These are phyloP conservation scores for Exephanes ischioxanthus DNA, from an alignment of 2,888 invertebrate genomes.

Conservation along the genomic window DNA sequence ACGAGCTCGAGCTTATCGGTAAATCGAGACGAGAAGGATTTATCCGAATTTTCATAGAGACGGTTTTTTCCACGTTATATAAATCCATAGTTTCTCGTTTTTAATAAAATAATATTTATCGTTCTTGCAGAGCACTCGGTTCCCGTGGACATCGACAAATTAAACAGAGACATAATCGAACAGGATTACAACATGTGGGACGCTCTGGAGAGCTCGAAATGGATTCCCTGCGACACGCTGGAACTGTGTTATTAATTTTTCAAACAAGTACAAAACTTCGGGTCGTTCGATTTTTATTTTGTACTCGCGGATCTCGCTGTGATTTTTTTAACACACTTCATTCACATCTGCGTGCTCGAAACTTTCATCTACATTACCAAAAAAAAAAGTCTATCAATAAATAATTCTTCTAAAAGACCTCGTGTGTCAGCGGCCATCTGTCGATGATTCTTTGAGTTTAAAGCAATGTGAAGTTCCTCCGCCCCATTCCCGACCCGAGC, in stretches of 20 bases:
- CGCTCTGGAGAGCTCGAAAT: constrained; percentile 92
- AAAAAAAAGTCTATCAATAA: background rate
- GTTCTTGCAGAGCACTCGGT: constrained; percentile 90
- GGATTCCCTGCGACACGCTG: constrained; percentile 92
- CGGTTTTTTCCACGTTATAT: background rate
- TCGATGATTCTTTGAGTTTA: background rate
- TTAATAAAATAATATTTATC: background rate
- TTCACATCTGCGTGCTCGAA: background rate
- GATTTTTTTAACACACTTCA: background rate
- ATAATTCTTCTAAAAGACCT: background rate
- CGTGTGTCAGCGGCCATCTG: background rate
- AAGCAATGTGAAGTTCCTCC: background rate
- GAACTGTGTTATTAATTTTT: constrained; percentile 87
- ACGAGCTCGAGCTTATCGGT: constrained; percentile 92
- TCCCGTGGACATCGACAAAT: constrained; percentile 90
- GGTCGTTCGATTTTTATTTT: background rate
- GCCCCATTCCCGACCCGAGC: background rate
- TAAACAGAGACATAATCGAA: constrained; percentile 92
- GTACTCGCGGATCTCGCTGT: background rate
- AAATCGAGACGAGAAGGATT: constrained; percentile 72
- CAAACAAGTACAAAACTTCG: background rate
- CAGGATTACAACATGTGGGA: constrained; percentile 93
- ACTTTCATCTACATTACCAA: background rate
- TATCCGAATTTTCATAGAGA: background rate
- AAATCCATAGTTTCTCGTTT: background rate